Evolutionary conservation across 1,140 invertebrate genomes (phyloP), one percentile per base, ranked within the genome.

Genomic region (Drosophila mojavensis): DNA sequence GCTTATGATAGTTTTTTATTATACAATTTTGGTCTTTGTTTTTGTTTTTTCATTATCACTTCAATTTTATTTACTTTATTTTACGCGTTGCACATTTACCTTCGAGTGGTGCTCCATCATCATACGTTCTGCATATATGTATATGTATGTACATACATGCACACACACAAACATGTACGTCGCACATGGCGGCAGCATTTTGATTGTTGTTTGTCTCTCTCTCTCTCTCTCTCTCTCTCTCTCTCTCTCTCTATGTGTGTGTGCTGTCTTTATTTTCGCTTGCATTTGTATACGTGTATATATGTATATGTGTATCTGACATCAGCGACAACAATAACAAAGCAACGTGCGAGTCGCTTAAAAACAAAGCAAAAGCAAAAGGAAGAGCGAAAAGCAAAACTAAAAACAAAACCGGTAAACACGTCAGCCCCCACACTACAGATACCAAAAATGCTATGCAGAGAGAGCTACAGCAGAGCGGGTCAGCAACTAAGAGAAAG

Each of bases 271-370:
- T 45, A 45, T 3, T 20, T 67, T 45, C 61, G 65, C 39, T 26
- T 39, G 48, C 24, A n/a, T 30, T 30, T 17, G 20, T 33, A 30
- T 62, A 4, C 59, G 30, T 48, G 71, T 20, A n/a, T 20, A 24
- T 65, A 50, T 24, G 20, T 30, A 30, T 6, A 33, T 61, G 67
- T 28, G 75, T 71, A 81, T 71, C 80, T 83, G 80, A 83, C 80
- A 83, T 83, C 80, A 83, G 80, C 80, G 80, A 83, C 77, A 83
- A 83, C 80, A 83, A 83, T 83, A 83, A 83, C 76, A 83, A 83
- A 83, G 80, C 76, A 83, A 76, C 67, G 80, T 83, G 80, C 80
- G 71, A 65, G 60, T 65, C 64, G 43, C 26, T 59, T 48, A 73
- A 77, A 77, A 67, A 75, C 67, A 84, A 80, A 70, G 63, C 68